These are phyloP conservation scores for Aradophagus sp. DNA, from an alignment of 1,140 invertebrate species.

Conservation along the genomic window DNA sequence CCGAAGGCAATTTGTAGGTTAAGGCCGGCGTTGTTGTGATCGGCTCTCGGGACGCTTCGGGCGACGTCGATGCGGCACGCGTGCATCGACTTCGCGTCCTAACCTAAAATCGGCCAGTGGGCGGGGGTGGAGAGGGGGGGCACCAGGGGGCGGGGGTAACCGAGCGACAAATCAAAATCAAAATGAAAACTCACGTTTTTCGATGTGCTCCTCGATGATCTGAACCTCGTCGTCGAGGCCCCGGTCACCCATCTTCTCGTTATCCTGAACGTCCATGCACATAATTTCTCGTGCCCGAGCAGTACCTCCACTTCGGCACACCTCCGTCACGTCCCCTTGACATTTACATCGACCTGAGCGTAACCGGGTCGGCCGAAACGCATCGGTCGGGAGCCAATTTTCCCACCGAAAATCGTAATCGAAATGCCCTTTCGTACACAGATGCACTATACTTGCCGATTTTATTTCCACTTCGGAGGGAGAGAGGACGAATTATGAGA, in stretches of 20 bases:
- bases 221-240: constrained; percentile 69
- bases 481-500: constrained; percentile 4
- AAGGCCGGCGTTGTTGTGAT: too few relatives aligned
- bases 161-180: too few relatives aligned
- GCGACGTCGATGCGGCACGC: too few relatives aligned
- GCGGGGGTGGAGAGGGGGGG: too few relatives aligned
- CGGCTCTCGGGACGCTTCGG: too few relatives aligned
- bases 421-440: constrained; percentile 9
- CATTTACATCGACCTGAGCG: constrained; percentile 64
- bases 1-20: too few relatives aligned
- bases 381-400: constrained; percentile 14
- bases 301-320: constrained; percentile 57
- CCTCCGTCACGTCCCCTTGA: constrained; percentile 60
- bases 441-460: constrained; percentile 15
- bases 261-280: constrained; percentile 72
- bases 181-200: constrained; percentile 68
- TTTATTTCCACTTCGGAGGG: not conserved
- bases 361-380: constrained; percentile 8
- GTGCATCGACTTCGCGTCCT: too few relatives aligned
- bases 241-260: constrained; percentile 71
- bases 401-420: constrained; percentile 10
- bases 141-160: too few relatives aligned
- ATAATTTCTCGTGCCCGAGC: constrained; percentile 65
- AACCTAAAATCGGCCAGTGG: too few relatives aligned
- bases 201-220: constrained; percentile 67